Evolutionary conservation across 2,888 invertebrate genomes (phyloP).

Genomic region (Stenodema calcarata): DNA sequence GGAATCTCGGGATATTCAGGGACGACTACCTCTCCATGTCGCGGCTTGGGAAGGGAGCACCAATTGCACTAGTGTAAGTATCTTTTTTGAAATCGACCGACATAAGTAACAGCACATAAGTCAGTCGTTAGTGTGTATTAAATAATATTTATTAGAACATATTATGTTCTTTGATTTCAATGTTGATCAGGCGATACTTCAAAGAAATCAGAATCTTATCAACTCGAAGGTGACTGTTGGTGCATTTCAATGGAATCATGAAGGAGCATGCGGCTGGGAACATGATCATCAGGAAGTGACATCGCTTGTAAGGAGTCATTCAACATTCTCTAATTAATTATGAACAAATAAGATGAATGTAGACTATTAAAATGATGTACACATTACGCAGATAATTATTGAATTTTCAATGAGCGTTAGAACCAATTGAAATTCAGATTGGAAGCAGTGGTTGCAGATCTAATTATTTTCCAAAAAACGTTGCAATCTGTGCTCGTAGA

Average conservation of each 20-base stretch:
- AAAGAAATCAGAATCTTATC: neutral
- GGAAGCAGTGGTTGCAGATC: too few relatives aligned
- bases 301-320: neutral
- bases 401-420: too few relatives aligned
- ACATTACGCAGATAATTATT: too few relatives aligned
- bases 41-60: conserved; percentile 64
- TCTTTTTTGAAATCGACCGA: too few relatives aligned
- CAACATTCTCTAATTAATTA: too few relatives aligned
- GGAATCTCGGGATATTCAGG: conserved; percentile 56
- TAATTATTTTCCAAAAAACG: too few relatives aligned
- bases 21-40: conserved; percentile 64
- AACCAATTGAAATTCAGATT: too few relatives aligned
- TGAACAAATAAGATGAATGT: too few relatives aligned
- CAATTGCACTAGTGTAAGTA: neutral
- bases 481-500: neutral
- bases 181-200: neutral
- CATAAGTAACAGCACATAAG: too few relatives aligned
- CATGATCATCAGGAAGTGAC: conserved; percentile 61
- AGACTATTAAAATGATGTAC: too few relatives aligned
- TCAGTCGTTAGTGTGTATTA: too few relatives aligned
- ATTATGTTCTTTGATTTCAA: neutral
- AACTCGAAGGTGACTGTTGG: neutral
- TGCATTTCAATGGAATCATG: neutral
- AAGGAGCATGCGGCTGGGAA: conserved; percentile 61
- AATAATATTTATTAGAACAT: too few relatives aligned